These are phyloP conservation scores for Benitochromis conjunctus DNA, from an alignment of 2,113 vertebrate species.

Conservation along the genomic window DNA sequence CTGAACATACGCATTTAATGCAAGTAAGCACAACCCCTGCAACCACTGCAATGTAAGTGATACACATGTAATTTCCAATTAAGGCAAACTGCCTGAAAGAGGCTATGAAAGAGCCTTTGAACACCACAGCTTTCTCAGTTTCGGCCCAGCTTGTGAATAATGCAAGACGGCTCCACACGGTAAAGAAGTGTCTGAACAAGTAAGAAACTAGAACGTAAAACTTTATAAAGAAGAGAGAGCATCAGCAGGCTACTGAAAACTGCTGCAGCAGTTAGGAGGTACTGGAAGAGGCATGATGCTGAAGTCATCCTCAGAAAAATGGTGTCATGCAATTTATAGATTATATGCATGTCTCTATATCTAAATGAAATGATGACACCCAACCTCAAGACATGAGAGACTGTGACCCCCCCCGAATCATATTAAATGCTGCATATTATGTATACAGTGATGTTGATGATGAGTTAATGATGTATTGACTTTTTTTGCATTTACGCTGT, in stretches of 20 bases:
- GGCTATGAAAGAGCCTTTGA: background rate
- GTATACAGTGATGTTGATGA: background rate
- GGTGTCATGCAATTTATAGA: background rate
- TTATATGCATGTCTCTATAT: background rate
- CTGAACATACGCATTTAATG: background rate
- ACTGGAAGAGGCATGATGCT: background rate
- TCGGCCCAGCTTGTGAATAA: background rate
- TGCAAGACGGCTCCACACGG: background rate
- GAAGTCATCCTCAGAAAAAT: background rate
- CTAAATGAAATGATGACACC: background rate
- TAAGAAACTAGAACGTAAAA: background rate
- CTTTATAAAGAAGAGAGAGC: background rate
- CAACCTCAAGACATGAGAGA: background rate
- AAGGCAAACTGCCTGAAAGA: background rate
- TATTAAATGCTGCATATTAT: background rate
- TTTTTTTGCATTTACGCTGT: background rate
- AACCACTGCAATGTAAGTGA: background rate
- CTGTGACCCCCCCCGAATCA: accelerated
- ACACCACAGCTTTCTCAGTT: background rate
- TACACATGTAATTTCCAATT: background rate
- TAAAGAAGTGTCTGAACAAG: background rate
- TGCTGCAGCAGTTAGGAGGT: background rate
- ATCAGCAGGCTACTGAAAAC: background rate
- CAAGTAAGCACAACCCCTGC: background rate
- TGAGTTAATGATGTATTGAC: background rate